Conservation (phyloP, 2,113 vertebrate species). For the mouse (Mus musculus) region DNA sequence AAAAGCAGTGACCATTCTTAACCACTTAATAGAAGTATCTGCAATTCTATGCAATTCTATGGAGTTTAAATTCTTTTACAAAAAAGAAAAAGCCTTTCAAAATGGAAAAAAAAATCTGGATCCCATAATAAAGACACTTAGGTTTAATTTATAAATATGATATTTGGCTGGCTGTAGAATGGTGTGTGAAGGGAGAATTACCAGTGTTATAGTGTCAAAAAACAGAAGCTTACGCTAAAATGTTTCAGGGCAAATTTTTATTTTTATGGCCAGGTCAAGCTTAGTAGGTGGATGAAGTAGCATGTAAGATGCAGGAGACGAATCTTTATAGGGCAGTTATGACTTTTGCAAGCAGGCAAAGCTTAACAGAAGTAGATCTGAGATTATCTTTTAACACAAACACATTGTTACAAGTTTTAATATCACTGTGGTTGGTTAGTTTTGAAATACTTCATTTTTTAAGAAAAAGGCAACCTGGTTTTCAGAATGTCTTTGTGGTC, state of each 20-base stretch:
- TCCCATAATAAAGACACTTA: background rate
- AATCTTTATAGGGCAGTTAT: background rate
- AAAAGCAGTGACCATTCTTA: background rate
- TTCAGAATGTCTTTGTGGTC: background rate
- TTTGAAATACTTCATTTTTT: background rate
- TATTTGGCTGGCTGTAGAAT: background rate
- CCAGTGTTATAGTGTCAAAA: background rate
- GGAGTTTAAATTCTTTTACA: background rate
- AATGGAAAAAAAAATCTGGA: background rate
- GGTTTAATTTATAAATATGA: background rate
- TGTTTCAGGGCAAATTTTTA: background rate
- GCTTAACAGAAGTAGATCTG: background rate
- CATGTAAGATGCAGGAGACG: background rate
- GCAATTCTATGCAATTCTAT: background rate
- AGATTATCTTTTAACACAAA: background rate
- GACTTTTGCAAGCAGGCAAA: background rate
- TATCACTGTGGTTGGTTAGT: background rate
- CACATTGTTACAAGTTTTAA: background rate
- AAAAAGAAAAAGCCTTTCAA: background rate
- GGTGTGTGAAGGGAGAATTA: background rate
- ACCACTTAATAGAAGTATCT: background rate
- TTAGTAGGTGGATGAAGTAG: background rate
- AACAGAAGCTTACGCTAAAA: background rate
- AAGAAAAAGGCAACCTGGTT: background rate
- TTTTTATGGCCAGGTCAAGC: background rate